Percentiles rank a stretch among this genome's conserved stretches.
phyloP scores from a whole-genome alignment of 2,797 vertebrate genomes.

The Xenops minutus region DNA sequence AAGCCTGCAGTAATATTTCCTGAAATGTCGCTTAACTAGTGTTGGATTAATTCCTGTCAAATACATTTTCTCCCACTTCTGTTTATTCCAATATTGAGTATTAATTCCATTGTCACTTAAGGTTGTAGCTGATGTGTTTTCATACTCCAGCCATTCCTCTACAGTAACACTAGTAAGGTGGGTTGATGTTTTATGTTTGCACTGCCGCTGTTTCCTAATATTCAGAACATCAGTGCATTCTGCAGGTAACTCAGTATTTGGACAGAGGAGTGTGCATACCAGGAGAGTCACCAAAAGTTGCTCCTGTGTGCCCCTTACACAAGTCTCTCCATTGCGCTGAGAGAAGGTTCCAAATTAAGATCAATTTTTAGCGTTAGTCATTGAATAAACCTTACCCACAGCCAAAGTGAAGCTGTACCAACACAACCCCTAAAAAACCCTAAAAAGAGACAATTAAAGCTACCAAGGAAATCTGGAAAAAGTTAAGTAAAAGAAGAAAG shows the following conservation, averaged over 20 bases:
- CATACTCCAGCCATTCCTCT: neutral
- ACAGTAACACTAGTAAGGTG: accelerated
- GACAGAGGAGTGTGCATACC: neutral
- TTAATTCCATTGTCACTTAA: neutral
- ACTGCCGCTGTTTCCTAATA: neutral
- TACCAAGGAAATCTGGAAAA: neutral
- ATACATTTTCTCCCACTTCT: neutral
- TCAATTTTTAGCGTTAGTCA: neutral
- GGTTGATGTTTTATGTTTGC: neutral
- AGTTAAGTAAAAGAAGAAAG: neutral
- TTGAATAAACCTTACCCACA: neutral
- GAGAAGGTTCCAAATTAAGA: neutral
- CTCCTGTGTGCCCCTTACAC: too few relatives aligned
- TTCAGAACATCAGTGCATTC: neutral
- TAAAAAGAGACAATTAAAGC: neutral
- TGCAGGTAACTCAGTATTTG: neutral
- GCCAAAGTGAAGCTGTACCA: neutral
- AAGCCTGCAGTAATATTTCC: neutral
- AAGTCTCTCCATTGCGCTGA: neutral
- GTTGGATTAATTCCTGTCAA: neutral
- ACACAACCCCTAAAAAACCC: neutral
- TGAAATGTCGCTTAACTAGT: neutral
- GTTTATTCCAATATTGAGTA: neutral
- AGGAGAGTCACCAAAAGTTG: neutral
- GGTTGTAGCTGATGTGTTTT: neutral